These are phyloP conservation scores for Bimastos eiseni DNA, from an alignment of 2,888 invertebrate genomes.

Conservation along the genomic window DNA sequence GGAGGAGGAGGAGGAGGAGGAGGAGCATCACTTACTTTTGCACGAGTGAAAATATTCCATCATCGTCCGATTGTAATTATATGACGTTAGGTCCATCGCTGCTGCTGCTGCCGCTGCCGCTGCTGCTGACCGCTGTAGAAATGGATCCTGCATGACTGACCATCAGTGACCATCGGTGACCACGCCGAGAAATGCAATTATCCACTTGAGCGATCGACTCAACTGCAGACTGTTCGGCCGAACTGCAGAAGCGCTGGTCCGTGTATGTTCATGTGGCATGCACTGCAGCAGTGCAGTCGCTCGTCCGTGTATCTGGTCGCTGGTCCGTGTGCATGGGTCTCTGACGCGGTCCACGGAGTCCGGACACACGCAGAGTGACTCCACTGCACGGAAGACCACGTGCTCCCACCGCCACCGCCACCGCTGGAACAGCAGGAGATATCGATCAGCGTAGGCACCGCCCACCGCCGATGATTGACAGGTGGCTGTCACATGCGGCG, in stretches of 20 bases:
- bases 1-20: not conserved
- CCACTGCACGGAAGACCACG: not conserved
- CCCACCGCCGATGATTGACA: constrained; percentile 7
- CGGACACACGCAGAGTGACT: not conserved
- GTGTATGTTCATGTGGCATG: not conserved
- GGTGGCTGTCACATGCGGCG: not conserved
- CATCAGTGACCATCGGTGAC: constrained; percentile 21
- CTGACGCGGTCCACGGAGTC: constrained; percentile 7
- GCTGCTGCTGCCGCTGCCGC: constrained; percentile 14
- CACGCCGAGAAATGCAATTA: constrained; percentile 24
- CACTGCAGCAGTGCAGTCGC: not conserved
- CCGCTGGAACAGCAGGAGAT: not conserved
- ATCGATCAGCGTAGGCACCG: not conserved
- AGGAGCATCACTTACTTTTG: constrained; percentile 28
- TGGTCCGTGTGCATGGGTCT: constrained; percentile 13
- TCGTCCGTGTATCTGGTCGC: not conserved
- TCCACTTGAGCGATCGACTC: constrained; percentile 19
- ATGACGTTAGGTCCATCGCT: constrained; percentile 34
- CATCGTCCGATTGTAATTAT: constrained; percentile 37
- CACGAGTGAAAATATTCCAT: constrained; percentile 37
- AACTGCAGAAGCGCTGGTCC: not conserved
- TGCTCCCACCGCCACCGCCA: not conserved
- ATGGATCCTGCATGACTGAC: constrained; percentile 26
- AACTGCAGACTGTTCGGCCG: not conserved
- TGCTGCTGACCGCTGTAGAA: constrained; percentile 17